Base-by-base conservation (phyloP, 53 echinoderm and acorn worm species). In the Crossaster papposus region DNA sequence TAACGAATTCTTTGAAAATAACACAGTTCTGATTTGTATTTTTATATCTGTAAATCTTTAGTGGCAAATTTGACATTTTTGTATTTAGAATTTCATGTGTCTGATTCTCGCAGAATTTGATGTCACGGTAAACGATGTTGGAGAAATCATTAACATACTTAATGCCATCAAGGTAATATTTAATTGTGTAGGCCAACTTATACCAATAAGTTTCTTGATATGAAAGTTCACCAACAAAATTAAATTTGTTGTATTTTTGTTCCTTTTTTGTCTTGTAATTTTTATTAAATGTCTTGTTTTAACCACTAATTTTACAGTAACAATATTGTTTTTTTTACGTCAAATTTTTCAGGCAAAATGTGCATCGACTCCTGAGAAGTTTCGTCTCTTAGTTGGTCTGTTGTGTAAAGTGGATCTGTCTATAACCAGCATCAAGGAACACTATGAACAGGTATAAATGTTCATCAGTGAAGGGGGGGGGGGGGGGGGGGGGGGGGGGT, bases 371-470 rank as follows among this genome's bases (percentile, higher is more conserved):
- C 77, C 86, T 33, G 86, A 86, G 44, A 86, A 77, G 77, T 86
- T 86, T 22, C 86, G 77, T 55, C 86, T 86, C 14, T 34, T 86
- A 77, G 33, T 86, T 58, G 86, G 86, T 1, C 63, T 86, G 35
- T 30, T 86, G 62, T 86, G 86, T 63, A 23, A 86, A 35, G 86
- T 86, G 2, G 37, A 77, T 58, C 77, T 86, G 36, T 86, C 86
- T 30, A 77, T 86, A 63, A 55, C 76, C 77, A 86, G 77, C 28
- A 86, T 86, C 36, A 77, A 86, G 36, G 86, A 86, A 26, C 86
- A 86, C 28, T 86, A 86, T 36, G 76, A 86, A 58, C 86, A 86
- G 86, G 86, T 85, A 74, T 38, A 38, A 7, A 38, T 7, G 7
- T 38, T 7, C 2, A 65, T 8, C 26, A 65, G 2, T 18, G 65